phyloP scores from a whole-genome alignment of 2,888 invertebrate genomes.

The Lymantria monacha region DNA sequence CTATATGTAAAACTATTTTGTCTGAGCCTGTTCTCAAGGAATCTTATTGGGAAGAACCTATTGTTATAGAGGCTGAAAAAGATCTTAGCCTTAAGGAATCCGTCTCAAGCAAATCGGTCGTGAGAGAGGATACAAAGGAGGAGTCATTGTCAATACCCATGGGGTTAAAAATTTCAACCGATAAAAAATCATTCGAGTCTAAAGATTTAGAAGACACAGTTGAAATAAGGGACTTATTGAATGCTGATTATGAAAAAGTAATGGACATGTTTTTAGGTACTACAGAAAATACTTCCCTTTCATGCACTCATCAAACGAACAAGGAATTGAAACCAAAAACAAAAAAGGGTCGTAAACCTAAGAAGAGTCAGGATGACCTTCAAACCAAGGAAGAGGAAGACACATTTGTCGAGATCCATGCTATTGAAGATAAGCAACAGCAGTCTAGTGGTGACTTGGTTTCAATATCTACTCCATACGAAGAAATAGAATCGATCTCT shows the following conservation, averaged over 20 bases:
- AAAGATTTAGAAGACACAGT: slow-evolving; percentile 26
- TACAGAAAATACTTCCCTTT: slow-evolving; percentile 43
- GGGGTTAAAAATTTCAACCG: slow-evolving; percentile 21
- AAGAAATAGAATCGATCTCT: slow-evolving; percentile 54
- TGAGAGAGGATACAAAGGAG: slow-evolving; percentile 5
- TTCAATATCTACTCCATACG: slow-evolving; percentile 65
- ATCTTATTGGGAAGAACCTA: background rate
- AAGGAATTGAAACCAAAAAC: slow-evolving; percentile 61
- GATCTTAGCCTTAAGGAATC: background rate
- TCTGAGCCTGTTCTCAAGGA: background rate
- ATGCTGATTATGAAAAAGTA: slow-evolving; percentile 66
- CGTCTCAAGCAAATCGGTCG: background rate
- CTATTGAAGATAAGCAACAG: slow-evolving; percentile 66
- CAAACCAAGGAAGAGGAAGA: slow-evolving; percentile 63
- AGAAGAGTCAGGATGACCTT: slow-evolving; percentile 57
- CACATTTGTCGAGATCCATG: slow-evolving; percentile 75
- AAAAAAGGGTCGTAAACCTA: slow-evolving; percentile 60
- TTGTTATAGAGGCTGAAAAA: background rate
- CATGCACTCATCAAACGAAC: slow-evolving; percentile 32
- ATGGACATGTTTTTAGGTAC: slow-evolving; percentile 72
- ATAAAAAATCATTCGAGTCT: slow-evolving; percentile 29
- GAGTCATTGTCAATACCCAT: slow-evolving; percentile 16
- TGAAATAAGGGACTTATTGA: slow-evolving; percentile 38
- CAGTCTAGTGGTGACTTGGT: slow-evolving; percentile 63
- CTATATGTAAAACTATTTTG: background rate